A percentile compares a stretch with the other conserved stretches of the same genome.
phyloP scores from a whole-genome alignment of 2,797 vertebrate species.

The Sparidentex hasta region DNA sequence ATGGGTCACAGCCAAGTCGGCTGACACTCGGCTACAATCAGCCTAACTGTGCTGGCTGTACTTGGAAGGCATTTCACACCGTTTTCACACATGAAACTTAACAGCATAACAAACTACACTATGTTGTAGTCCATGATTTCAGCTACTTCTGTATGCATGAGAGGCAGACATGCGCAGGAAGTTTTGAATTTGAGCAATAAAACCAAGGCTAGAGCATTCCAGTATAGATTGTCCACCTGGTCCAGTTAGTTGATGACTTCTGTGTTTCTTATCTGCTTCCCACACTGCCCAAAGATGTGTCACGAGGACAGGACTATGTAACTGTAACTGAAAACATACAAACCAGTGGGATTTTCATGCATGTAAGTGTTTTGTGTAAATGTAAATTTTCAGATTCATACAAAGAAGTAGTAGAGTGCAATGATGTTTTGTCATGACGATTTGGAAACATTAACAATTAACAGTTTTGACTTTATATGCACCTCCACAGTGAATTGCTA shows the following conservation, averaged over 20 bases:
- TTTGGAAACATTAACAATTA: not conserved
- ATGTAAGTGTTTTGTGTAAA: not conserved
- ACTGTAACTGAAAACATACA: not conserved
- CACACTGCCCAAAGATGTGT: not conserved
- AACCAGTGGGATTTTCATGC: not conserved
- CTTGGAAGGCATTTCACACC: slow-evolving; percentile 3
- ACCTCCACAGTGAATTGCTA: not conserved
- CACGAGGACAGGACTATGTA: not conserved
- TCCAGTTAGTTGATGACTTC: not conserved
- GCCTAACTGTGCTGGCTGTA: not conserved
- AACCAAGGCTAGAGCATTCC: not conserved
- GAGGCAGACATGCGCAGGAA: not conserved
- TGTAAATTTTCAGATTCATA: not conserved
- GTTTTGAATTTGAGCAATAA: not conserved
- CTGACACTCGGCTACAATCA: slow-evolving; percentile 6
- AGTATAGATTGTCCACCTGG: not conserved
- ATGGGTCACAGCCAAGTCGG: not conserved
- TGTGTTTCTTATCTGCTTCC: not conserved
- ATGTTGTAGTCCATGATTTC: not conserved
- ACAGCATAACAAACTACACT: not conserved
- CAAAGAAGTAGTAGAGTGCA: not conserved
- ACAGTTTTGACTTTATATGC: not conserved
- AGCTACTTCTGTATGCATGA: not conserved
- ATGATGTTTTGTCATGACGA: not conserved
- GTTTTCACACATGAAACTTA: slow-evolving; percentile 13